Percentiles rank a stretch among this genome's conserved stretches.
phyloP scores from a whole-genome alignment of 1,140 invertebrate species.

The Drosophila triauraria region DNA sequence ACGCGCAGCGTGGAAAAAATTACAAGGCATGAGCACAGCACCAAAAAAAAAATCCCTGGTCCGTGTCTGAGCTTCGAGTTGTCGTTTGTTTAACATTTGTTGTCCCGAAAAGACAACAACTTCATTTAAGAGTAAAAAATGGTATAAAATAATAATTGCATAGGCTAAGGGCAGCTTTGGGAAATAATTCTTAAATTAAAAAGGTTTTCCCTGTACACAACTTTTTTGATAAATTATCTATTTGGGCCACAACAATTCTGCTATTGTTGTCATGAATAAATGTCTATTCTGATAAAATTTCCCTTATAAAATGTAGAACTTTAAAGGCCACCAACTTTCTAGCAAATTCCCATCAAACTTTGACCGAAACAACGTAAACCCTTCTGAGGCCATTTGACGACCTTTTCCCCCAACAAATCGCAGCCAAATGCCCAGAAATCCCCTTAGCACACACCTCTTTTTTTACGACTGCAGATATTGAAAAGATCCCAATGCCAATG shows the following conservation, averaged over 20 bases:
- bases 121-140: constrained; percentile 15
- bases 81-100: constrained; percentile 74
- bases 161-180: neutral
- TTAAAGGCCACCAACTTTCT: neutral
- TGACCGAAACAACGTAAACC: constrained; percentile 22
- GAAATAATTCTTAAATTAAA: constrained; percentile 1
- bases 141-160: constrained; percentile 22
- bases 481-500: constrained; percentile 34
- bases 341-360: constrained; percentile 3
- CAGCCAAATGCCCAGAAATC: constrained; percentile 27
- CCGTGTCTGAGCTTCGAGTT: constrained; percentile 27
- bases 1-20: constrained; percentile 52
- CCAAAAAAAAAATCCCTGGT: constrained; percentile 30
- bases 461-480: constrained; percentile 29
- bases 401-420: constrained; percentile 18
- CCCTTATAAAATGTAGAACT: neutral
- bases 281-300: neutral
- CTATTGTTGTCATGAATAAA: neutral
- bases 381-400: constrained; percentile 24
- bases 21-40: constrained; percentile 15
- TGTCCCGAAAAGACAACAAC: constrained; percentile 37
- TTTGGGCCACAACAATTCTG: neutral
- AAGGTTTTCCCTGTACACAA: neutral
- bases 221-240: neutral
- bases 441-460: constrained; percentile 31